Percentiles rank a stretch among this genome's conserved stretches.
These are phyloP conservation scores for Malaclemys terrapin DNA, from an alignment of 2,113 vertebrate genomes.

Conservation along the genomic window DNA sequence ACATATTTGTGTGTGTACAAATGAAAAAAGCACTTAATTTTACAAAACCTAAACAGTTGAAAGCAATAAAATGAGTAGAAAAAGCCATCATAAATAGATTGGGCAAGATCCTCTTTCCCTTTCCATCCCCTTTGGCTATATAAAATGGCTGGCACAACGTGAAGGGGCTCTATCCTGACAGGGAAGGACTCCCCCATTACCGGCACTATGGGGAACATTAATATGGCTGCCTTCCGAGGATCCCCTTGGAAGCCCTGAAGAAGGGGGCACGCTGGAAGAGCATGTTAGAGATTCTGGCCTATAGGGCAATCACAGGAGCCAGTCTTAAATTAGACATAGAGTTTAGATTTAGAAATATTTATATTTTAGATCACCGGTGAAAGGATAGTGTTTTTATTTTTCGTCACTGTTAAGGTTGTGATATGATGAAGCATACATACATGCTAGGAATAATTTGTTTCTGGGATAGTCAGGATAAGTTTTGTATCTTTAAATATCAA, in stretches of 20 bases:
- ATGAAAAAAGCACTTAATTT: rapidly evolving
- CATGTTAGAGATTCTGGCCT: background rate
- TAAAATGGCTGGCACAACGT: background rate
- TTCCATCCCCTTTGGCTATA: background rate
- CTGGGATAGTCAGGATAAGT: background rate
- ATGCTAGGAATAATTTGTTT: background rate
- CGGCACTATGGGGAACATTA: background rate
- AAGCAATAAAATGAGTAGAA: background rate
- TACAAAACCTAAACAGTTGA: background rate
- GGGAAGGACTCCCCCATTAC: background rate
- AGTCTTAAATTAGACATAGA: background rate
- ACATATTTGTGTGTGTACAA: background rate
- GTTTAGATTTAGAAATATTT: background rate
- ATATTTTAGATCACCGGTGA: background rate
- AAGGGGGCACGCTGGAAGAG: background rate
- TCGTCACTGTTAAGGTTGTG: background rate
- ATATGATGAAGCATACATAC: background rate
- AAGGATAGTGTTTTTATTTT: background rate
- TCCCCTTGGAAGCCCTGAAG: background rate
- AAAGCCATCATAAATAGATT: background rate
- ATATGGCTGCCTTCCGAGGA: background rate
- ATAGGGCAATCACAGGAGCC: background rate
- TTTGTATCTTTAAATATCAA: background rate
- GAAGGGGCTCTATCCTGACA: background rate
- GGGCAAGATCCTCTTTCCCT: background rate